Evolutionary conservation across 2,797 vertebrate genomes (phyloP), one percentile per base, ranked within the genome.

Genomic region (Cynopterus sphinx): DNA sequence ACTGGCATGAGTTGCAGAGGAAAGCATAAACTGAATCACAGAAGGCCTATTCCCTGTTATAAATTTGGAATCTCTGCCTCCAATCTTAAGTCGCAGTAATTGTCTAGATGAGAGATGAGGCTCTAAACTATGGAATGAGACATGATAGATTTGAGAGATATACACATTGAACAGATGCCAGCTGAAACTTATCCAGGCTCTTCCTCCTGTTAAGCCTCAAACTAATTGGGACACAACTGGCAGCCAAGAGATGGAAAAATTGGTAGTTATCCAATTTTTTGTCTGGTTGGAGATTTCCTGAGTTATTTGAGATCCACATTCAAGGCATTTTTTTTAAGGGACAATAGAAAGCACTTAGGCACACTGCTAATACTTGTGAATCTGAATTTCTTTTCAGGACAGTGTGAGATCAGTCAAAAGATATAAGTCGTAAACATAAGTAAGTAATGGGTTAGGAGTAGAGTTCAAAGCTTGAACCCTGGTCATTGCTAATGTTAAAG

Each of bases 201-300:
- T 59, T 31, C 28, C 86, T 78, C 91, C 97, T 97, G 97, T 71
- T 83, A 57, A 96, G 51, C 26, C 67, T 97, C 97, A 97, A 95
- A 91, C 43, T 96, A 87, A 97, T 36, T 93, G 87, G 94, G 57
- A 97, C 46, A 96, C 78, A 96, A 65, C 28, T 88, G 82, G 73
- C 83, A 94, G 96, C 92, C 86, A 89, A 70, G 74, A 95, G 87
- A 97, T 93, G 70, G 93, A 65, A 87, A 96, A 94, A 33, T 84
- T 96, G 83, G 89, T 83, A 81, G 86, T 70, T 84, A n/a, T 84
- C 96, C 96, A 97, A 43, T 87, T 94, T 92, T 57, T 93, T 95
- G 57, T 92, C 73, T 81, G 74, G 61, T 83, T 96, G 82, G 71
- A 95, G 68, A 94, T 84, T 91, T 74, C 55, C 36, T 87, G 81